Conservation (phyloP, 2,113 vertebrate species). For the Nycticryphes semicollaris region DNA sequence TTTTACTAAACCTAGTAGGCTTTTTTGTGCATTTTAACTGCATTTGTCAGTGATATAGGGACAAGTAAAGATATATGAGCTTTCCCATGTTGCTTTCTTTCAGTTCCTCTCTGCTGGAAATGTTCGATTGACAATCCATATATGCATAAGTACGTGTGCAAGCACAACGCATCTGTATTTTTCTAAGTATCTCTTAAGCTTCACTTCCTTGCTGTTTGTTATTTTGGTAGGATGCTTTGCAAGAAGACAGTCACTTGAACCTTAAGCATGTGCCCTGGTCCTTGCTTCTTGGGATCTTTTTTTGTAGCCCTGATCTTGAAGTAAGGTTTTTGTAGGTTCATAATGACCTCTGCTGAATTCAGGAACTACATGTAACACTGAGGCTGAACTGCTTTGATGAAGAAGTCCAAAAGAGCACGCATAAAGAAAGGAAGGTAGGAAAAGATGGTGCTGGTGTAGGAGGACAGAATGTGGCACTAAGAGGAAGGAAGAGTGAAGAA, state of each 20-base stretch:
- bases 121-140: background rate
- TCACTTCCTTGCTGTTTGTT: background rate
- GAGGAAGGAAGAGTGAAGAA: background rate
- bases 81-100: background rate
- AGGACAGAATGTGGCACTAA: background rate
- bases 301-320: background rate
- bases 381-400: background rate
- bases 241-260: background rate
- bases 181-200: background rate
- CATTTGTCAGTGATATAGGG: background rate
- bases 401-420: background rate
- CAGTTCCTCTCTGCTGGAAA: background rate
- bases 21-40: background rate
- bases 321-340: background rate
- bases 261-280: rapidly evolving
- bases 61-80: background rate
- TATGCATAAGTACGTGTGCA: background rate
- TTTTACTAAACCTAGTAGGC: background rate
- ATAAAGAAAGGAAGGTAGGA: background rate
- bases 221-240: background rate
- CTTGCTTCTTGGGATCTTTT: background rate
- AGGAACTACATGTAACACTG: background rate
- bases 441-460: background rate
- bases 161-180: background rate
- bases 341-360: background rate